These are phyloP conservation scores for Megaceryle alcyon DNA, from an alignment of 2,797 vertebrate species.

Conservation along the genomic window DNA sequence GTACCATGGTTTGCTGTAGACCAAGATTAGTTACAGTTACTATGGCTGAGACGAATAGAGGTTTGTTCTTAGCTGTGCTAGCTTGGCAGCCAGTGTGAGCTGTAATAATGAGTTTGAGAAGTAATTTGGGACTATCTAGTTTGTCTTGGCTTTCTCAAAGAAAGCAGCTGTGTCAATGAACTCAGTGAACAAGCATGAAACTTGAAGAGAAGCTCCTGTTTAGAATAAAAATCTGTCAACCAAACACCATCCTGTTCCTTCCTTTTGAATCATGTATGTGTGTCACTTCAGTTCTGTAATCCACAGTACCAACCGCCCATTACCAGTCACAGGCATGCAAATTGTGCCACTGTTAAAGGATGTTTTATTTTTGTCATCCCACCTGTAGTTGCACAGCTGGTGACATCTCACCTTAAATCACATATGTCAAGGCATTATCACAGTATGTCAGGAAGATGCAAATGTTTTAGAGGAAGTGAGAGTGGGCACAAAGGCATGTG, in stretches of 20 bases:
- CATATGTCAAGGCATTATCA: neutral
- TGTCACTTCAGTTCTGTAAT: neutral
- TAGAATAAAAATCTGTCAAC: neutral
- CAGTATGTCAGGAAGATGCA: neutral
- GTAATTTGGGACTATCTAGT: neutral
- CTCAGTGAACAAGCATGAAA: neutral
- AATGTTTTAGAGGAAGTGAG: neutral
- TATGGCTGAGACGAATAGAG: neutral
- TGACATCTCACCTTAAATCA: neutral
- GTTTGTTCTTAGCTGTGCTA: neutral
- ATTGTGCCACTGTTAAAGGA: neutral
- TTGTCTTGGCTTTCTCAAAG: neutral
- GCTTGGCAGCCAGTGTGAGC: neutral
- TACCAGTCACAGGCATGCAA: neutral
- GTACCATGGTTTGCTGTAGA: neutral
- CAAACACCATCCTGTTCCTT: neutral
- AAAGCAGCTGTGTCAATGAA: neutral
- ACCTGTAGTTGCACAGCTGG: neutral
- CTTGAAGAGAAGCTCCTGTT: neutral
- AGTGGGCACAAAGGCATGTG: neutral
- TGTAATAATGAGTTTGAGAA: neutral
- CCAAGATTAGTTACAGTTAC: neutral
- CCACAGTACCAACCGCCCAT: neutral
- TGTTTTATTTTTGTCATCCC: neutral
- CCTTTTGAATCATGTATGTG: neutral